Evolutionary conservation across 2,797 vertebrate genomes (phyloP).

Genomic region (Eutrigla gurnardus): DNA sequence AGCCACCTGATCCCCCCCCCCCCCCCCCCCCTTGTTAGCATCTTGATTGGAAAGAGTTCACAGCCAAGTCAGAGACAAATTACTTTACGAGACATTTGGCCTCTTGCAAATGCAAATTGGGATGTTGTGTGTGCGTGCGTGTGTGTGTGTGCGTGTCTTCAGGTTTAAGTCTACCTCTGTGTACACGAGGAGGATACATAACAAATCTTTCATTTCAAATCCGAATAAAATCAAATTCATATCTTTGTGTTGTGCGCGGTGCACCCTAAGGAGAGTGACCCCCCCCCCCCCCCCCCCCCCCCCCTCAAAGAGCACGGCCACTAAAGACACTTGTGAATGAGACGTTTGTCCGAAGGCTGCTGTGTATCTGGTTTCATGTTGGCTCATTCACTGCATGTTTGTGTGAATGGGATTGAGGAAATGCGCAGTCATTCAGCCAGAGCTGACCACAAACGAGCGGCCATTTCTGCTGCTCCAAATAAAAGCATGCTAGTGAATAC

Average conservation of each 20-base stretch:
- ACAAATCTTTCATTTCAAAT: neutral
- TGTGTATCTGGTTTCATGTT: constrained; percentile 36
- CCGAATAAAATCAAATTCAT: neutral
- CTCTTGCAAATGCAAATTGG: constrained; percentile 6
- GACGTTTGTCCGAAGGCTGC: constrained; percentile 12
- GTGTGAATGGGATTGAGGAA: constrained; percentile 60
- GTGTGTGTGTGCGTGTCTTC: neutral
- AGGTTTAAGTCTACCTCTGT: neutral
- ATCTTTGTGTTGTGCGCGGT: neutral
- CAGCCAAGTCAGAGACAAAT: constrained; percentile 46
- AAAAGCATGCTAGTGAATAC: constrained; percentile 65
- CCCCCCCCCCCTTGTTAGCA: constrained; percentile 61
- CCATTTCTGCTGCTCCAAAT: constrained; percentile 47
- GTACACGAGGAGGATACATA: neutral
- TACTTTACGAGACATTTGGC: constrained; percentile 21
- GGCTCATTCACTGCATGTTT: constrained; percentile 45
- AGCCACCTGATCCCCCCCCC: constrained; percentile 53
- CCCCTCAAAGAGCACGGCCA: neutral
- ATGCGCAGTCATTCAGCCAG: constrained; percentile 49
- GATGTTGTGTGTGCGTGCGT: neutral
- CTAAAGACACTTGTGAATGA: neutral
- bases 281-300: constrained; percentile 2
- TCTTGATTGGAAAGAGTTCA: constrained; percentile 66
- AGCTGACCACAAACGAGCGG: constrained; percentile 44
- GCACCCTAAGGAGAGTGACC: neutral